These are phyloP conservation scores for Eurytoma californica DNA, from an alignment of 2,888 invertebrate genomes.

Conservation along the genomic window DNA sequence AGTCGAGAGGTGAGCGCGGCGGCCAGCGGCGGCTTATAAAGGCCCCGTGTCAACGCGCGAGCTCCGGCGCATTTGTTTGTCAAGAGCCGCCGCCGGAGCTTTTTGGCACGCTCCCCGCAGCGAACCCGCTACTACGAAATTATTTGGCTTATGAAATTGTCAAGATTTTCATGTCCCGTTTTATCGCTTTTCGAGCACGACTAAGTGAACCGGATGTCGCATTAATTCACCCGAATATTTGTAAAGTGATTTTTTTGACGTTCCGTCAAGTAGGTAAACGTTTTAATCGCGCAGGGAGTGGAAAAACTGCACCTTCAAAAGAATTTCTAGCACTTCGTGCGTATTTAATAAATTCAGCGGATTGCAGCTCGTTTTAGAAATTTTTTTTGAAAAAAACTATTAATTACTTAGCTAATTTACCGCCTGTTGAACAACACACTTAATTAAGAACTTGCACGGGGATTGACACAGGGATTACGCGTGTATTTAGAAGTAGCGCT, in stretches of 20 bases:
- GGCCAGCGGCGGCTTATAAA: neutral
- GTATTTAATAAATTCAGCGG: no score
- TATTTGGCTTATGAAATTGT: conserved; percentile 31
- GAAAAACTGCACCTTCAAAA: no score
- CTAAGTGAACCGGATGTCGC: neutral
- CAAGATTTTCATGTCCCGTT: neutral
- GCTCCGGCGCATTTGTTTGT: conserved; percentile 32
- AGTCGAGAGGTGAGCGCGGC: no score
- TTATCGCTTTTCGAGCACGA: conserved; percentile 36
- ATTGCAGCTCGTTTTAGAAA: no score
- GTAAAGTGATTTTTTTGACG: no score
- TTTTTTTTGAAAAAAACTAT: no score
- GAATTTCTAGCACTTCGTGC: no score
- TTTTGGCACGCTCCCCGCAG: conserved; percentile 36
- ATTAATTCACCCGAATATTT: neutral
- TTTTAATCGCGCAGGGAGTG: no score
- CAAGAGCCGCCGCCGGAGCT: neutral
- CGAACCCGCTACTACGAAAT: neutral
- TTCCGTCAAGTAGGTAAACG: no score
- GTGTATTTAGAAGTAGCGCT: conserved; percentile 17
- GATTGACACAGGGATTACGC: conserved; percentile 29
- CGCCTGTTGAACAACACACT: neutral
- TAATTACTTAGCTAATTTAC: no score
- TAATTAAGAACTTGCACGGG: conserved; percentile 25
- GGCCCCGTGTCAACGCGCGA: neutral